These are phyloP conservation scores for Papilio demoleus DNA, from an alignment of 2,888 invertebrate genomes.

Conservation along the genomic window DNA sequence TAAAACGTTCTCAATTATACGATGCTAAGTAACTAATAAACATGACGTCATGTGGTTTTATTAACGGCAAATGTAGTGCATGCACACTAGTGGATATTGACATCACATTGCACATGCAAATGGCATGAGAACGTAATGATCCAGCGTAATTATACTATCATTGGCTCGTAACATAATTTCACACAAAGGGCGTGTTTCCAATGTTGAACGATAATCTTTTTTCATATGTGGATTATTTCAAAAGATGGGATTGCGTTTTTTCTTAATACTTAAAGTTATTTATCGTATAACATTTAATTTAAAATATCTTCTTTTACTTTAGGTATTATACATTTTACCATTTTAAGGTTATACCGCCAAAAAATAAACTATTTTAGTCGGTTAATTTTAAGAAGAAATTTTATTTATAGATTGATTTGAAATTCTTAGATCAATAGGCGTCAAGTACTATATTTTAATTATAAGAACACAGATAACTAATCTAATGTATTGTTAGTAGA, in stretches of 20 bases:
- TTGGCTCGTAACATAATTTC: background rate
- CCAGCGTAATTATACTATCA: background rate
- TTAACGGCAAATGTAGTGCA: slow-evolving; percentile 14
- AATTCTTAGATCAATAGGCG: too few relatives aligned
- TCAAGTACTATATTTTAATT: background rate
- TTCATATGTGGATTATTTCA: too few relatives aligned
- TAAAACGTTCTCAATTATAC: slow-evolving; percentile 20
- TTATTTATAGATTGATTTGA: too few relatives aligned
- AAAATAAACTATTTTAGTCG: too few relatives aligned
- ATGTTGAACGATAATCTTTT: background rate
- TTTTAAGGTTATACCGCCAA: too few relatives aligned
- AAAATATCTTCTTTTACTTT: too few relatives aligned
- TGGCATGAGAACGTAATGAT: slow-evolving; percentile 4
- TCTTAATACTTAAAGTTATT: too few relatives aligned
- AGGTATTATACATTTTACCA: too few relatives aligned
- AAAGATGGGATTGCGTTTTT: too few relatives aligned
- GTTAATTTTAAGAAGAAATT: too few relatives aligned
- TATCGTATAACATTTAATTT: too few relatives aligned
- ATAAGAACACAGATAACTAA: slow-evolving; percentile 8
- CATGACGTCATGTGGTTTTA: slow-evolving; percentile 20
- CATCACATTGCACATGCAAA: slow-evolving; percentile 11
- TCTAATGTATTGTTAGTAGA: background rate
- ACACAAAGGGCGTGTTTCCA: background rate
- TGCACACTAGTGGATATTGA: background rate
- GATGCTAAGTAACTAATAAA: slow-evolving; percentile 18